A percentile compares a stretch with the other conserved stretches of the same genome.
phyloP scores from a whole-genome alignment of 2,888 invertebrate species.

The Drosophila kuntzei region DNA sequence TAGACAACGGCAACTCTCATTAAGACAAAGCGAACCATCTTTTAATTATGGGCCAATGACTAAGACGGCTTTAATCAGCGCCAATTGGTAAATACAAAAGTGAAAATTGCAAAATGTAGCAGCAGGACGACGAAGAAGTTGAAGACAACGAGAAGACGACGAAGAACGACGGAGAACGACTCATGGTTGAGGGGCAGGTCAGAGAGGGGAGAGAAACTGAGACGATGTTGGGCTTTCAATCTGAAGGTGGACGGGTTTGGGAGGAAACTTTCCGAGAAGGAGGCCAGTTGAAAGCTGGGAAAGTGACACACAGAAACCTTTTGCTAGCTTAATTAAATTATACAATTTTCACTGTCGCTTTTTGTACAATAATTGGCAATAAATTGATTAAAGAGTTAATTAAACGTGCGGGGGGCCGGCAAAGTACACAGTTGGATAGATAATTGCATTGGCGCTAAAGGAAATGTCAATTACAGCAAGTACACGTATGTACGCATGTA shows the following conservation, averaged over 20 bases:
- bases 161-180: neutral
- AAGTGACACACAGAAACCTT: slow-evolving; percentile 71
- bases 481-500: slow-evolving; percentile 11
- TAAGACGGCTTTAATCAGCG: slow-evolving; percentile 74
- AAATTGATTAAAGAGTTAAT: slow-evolving; percentile 79
- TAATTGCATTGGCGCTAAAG: slow-evolving; percentile 68
- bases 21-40: slow-evolving; percentile 57
- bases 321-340: slow-evolving; percentile 80
- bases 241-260: slow-evolving; percentile 13
- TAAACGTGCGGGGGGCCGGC: slow-evolving; percentile 62
- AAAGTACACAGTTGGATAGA: slow-evolving; percentile 61
- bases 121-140: neutral
- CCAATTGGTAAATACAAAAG: slow-evolving; percentile 76
- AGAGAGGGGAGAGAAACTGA: slow-evolving; percentile 4
- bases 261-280: neutral
- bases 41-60: slow-evolving; percentile 74
- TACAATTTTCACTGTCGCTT: slow-evolving; percentile 75
- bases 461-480: slow-evolving; percentile 46
- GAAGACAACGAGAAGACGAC: neutral
- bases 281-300: slow-evolving; percentile 12
- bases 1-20: slow-evolving; percentile 46
- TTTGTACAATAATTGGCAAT: slow-evolving; percentile 79
- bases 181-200: neutral
- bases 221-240: slow-evolving; percentile 18
- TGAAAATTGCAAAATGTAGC: slow-evolving; percentile 65